Conservation (phyloP, 2,888 invertebrate genomes). For the Galeopsomyia nigrocyanea region DNA sequence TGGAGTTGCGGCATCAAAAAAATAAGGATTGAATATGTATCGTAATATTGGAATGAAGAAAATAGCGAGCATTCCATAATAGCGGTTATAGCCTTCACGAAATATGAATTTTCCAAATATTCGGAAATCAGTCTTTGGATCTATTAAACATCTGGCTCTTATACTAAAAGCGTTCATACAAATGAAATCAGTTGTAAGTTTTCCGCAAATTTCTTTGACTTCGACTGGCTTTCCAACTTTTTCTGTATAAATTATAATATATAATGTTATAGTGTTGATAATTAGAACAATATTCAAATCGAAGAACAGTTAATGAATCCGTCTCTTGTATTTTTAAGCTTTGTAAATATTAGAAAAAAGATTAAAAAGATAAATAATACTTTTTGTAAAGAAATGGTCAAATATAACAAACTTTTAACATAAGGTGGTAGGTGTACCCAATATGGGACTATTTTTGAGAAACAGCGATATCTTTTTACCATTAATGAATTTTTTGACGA, state of each 20-base stretch:
- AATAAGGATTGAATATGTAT: constrained; percentile 62
- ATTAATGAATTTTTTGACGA: no score
- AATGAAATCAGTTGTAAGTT: constrained; percentile 68
- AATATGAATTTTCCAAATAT: constrained; percentile 67
- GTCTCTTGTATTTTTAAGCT: no score
- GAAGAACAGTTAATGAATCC: no score
- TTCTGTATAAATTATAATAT: constrained; percentile 7
- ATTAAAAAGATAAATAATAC: no score
- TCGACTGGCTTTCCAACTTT: constrained; percentile 37
- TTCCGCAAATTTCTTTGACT: constrained; percentile 56
- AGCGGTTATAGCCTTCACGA: constrained; percentile 59
- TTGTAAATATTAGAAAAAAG: no score
- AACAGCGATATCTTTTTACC: no score
- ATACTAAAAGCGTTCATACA: constrained; percentile 70
- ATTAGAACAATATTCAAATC: no score
- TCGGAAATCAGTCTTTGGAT: constrained; percentile 69
- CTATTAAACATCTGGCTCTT: constrained; percentile 67
- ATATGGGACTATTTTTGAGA: no score
- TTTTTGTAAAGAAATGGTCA: no score
- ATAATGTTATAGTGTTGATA: no score
- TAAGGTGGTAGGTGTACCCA: no score
- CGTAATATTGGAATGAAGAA: constrained; percentile 69
- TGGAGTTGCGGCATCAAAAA: constrained; percentile 61
- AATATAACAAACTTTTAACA: no score
- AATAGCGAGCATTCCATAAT: constrained; percentile 63